Evolutionary conservation across 2,797 vertebrate genomes (phyloP), one percentile per base, ranked within the genome.

Genomic region (Rhynchotus rufescens): DNA sequence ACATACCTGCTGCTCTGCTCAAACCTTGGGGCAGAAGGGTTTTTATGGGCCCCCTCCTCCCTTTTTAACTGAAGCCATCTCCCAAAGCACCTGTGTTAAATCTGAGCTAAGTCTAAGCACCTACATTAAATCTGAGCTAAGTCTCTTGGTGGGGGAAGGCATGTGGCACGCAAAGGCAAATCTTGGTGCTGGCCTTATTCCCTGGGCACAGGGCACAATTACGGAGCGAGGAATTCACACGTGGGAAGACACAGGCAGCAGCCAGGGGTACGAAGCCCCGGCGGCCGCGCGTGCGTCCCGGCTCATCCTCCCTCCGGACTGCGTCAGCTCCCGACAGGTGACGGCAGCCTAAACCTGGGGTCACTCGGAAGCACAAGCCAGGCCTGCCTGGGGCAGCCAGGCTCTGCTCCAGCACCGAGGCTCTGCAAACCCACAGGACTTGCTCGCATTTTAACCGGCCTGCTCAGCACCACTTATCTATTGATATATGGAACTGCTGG

Each of bases 151-250:
- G 66, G 80, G 82, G 88, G 82, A 94, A 95, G 93, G 93, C 90
- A 96, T 7, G 12, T 60, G 90, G 93, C 84, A 95, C 87, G 84
- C 40, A 73, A 90, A 62, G 28, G 22, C 73, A 87, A 76, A 94
- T 86, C 88, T 88, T 49, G 83, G 73, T 86, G 56, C 81, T 89
- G 76, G 95, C 79, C 66, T 59, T 72, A 62, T 92, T 91, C 87
- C 79, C 90, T 60, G 93, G 82, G 88, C 84, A 73, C 76, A 4
- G 88, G 93, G 88, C 95, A 5, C 71, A 87, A 38, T 79, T 87
- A 85, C 69, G 83, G 81, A 19, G 76, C 79, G 77, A 90, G 93
- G 96, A 96, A 95, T 95, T 87, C 96, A 94, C 95, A 94, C 92
- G 93, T 94, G 96, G 95, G 92, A 89, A 92, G 88, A 94, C 14